phyloP scores from a whole-genome alignment of 2,797 vertebrate genomes.

The Perodicticus potto region DNA sequence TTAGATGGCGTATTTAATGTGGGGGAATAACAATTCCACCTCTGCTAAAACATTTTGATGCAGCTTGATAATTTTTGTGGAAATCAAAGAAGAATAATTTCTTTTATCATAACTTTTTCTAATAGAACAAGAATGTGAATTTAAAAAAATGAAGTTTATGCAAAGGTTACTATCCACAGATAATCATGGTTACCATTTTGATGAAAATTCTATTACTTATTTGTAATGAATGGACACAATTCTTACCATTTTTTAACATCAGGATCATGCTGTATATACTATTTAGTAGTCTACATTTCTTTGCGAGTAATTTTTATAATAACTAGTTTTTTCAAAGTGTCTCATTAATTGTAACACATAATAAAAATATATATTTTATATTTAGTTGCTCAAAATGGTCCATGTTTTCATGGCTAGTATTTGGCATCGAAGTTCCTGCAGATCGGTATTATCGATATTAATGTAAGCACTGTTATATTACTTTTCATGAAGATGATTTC shows the following conservation, averaged over 20 bases:
- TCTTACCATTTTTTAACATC: not conserved
- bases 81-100: not conserved
- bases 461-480: not conserved
- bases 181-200: not conserved
- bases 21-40: not conserved
- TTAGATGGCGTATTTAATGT: not conserved
- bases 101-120: not conserved
- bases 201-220: not conserved
- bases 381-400: not conserved
- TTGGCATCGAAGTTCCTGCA: conserved; percentile 65
- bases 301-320: not conserved
- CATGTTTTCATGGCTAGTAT: conserved; percentile 21
- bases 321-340: not conserved
- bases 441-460: conserved; percentile 58
- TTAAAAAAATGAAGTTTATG: not conserved
- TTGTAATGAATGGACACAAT: not conserved
- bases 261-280: not conserved
- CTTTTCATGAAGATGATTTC: not conserved
- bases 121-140: not conserved
- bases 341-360: not conserved
- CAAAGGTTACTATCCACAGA: not conserved
- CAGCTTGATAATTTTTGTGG: not conserved
- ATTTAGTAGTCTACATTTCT: not conserved
- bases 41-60: not conserved
- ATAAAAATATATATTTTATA: not conserved